Percentiles rank a stretch among this genome's conserved stretches.
These are phyloP conservation scores for Gnatocerus cornutus DNA, from an alignment of 2,888 invertebrate genomes.

Conservation along the genomic window DNA sequence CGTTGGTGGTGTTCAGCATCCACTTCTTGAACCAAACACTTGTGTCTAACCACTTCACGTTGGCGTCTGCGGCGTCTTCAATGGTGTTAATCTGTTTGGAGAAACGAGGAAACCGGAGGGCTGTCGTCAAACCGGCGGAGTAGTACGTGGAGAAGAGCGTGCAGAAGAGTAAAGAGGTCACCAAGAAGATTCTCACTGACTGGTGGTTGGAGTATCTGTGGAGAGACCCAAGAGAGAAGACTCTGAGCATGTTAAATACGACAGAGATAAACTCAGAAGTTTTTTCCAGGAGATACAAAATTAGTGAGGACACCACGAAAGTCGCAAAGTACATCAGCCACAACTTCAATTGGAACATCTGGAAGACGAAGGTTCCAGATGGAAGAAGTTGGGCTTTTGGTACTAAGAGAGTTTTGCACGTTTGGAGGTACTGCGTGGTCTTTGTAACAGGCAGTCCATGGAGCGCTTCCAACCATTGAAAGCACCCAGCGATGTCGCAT, in stretches of 20 bases:
- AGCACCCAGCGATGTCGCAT: conserved; percentile 58
- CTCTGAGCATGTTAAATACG: neutral
- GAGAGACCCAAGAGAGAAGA: conserved; percentile 14
- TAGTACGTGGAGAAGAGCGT: conserved; percentile 53
- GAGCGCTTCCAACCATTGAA: conserved; percentile 54
- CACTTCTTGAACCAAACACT: conserved; percentile 43
- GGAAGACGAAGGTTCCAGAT: conserved; percentile 54
- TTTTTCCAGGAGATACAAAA: no score
- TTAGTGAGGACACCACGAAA: neutral
- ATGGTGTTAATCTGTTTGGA: conserved; percentile 51
- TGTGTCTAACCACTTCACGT: conserved; percentile 53
- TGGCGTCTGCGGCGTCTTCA: conserved; percentile 53
- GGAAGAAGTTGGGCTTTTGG: conserved; percentile 56
- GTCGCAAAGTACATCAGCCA: neutral
- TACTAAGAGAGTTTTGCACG: conserved; percentile 60
- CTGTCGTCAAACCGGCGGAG: conserved; percentile 54
- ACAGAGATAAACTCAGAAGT: no score
- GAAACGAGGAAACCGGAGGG: conserved; percentile 53
- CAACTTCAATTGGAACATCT: conserved; percentile 43
- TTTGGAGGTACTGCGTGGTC: conserved; percentile 31
- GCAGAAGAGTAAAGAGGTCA: conserved; percentile 47
- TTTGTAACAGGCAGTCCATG: neutral
- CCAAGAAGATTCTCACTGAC: conserved; percentile 43
- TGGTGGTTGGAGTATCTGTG: no score
- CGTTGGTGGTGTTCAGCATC: conserved; percentile 44